Evolutionary conservation across 2,888 invertebrate genomes (phyloP).

Genomic region (Aporophyla nigra): DNA sequence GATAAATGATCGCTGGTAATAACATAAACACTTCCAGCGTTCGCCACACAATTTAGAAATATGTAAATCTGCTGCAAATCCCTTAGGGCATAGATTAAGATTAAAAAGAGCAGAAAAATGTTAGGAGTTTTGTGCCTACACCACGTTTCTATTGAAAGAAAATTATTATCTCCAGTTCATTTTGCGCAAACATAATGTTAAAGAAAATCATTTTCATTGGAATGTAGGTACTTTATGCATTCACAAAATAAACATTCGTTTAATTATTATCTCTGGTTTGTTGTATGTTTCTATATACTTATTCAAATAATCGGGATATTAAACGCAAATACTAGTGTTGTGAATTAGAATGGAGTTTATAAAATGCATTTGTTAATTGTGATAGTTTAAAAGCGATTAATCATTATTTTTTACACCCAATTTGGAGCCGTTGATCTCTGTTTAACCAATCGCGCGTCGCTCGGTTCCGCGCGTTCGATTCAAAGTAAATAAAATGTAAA

Average conservation of each 20-base stretch:
- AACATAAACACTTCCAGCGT: slow-evolving; percentile 71
- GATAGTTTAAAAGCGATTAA: neutral
- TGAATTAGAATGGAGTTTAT: neutral
- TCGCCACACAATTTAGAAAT: slow-evolving; percentile 77
- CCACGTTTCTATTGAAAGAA: neutral
- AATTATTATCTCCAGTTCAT: neutral
- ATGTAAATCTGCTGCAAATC: slow-evolving; percentile 79
- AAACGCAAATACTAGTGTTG: neutral
- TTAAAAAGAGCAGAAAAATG: neutral
- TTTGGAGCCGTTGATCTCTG: neutral
- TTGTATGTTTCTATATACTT: neutral
- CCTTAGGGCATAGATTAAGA: slow-evolving; percentile 57
- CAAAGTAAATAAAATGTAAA: no score
- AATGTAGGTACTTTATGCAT: neutral
- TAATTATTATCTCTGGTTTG: neutral
- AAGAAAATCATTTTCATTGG: no score
- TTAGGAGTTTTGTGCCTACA: neutral
- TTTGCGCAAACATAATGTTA: neutral
- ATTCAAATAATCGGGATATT: neutral
- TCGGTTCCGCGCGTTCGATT: no score
- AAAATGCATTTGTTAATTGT: neutral
- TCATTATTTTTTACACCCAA: neutral
- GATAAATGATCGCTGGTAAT: slow-evolving; percentile 61
- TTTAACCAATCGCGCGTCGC: no score
- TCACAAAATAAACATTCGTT: no score